Evolutionary conservation across 2,797 vertebrate species (phyloP), one percentile per base, ranked within the genome.

Genomic region (Dermochelys coriacea): DNA sequence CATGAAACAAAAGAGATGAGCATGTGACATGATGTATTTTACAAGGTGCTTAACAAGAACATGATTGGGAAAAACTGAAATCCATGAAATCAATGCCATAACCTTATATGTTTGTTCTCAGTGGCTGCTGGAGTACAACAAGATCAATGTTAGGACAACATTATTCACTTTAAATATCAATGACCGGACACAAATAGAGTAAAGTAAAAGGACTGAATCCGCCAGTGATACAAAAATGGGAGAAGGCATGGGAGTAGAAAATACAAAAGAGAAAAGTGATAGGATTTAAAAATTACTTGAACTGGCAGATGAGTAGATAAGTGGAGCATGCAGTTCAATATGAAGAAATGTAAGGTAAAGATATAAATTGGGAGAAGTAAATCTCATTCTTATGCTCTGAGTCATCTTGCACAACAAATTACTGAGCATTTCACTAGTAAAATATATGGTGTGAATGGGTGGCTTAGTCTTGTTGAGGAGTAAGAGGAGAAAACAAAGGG

Each of bases 21-120:
- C 88, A 9, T 45, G 71, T 86, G 93, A 45, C 91, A 51, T 54
- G 89, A 93, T 89, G 78, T 54, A 86, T 95, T 96, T 96, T 84
- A 94, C 93, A 96, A 94, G 78, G 55, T 82, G 86, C 84, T 94
- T 97, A 97, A 97, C 96, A 96, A 95, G 95, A 96, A 88, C 91
- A 85, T 95, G 97, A 97, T 97, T 95, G 93, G 95, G 88, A 77
- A 90, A 94, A 93, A 96, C 77, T 96, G 93, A 81, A 97, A 98
- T 98, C 97, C 97, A 97, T 97, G 80, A 93, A 97, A 98, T 98
- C 97, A 93, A 97, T 98, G 92, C 47, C 74, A 97, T 97, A 97
- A 97, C 93, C 93, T 95, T 94, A 97, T 97, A 97, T 96, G 91
- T 80, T 96, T 97, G 95, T 94, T 97, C 90, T 79, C 50, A 79